phyloP scores from a whole-genome alignment of 2,888 invertebrate species.

The Acleris laterana region DNA sequence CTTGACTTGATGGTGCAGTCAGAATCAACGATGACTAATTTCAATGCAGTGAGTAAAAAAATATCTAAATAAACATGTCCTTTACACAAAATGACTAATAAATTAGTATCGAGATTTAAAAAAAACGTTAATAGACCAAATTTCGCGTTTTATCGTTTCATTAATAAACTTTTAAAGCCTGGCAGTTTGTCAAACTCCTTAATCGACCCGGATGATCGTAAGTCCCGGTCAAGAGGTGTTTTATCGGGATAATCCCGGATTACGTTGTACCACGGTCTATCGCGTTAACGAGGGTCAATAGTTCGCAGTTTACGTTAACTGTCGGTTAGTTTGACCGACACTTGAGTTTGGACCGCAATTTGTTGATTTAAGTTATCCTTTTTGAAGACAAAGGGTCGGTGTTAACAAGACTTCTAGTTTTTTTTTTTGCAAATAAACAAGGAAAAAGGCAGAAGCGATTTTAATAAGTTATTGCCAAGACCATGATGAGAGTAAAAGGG shows the following conservation, averaged over 20 bases:
- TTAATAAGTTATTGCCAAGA: no score
- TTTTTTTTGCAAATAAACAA: no score
- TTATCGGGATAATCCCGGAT: constrained; percentile 80
- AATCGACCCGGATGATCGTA: constrained; percentile 23
- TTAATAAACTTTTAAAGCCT: constrained; percentile 11
- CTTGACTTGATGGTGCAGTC: no score
- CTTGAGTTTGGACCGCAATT: constrained; percentile 23
- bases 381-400: constrained; percentile 3
- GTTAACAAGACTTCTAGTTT: no score
- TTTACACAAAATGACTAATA: no score
- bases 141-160: background rate
- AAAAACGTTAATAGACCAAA: background rate
- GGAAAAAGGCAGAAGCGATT: no score
- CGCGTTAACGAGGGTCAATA: constrained; percentile 79
- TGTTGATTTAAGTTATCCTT: constrained; percentile 27
- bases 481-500: no score
- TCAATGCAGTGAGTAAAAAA: no score
- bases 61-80: no score
- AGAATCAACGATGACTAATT: no score
- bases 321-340: constrained; percentile 34
- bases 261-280: constrained; percentile 72
- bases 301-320: constrained; percentile 49
- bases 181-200: constrained; percentile 25
- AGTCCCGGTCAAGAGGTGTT: constrained; percentile 74
- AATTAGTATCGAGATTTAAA: no score